Evolutionary conservation across 2,888 invertebrate genomes (phyloP).

Genomic region (Agrochola circellaris): DNA sequence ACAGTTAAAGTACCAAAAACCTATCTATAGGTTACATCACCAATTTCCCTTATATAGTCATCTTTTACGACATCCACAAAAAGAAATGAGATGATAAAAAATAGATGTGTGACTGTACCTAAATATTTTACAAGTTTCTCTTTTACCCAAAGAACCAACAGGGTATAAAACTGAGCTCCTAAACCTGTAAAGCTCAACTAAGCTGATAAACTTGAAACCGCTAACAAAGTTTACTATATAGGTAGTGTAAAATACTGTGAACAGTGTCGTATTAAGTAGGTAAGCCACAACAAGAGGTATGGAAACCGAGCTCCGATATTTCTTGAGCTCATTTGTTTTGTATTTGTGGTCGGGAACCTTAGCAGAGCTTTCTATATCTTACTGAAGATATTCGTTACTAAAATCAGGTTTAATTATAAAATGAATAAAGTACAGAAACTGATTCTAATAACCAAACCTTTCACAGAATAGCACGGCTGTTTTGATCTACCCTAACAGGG

Average conservation of each 20-base stretch:
- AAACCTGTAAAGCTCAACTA: constrained; percentile 31
- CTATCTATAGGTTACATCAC: not conserved
- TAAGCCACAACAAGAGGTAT: constrained; percentile 11
- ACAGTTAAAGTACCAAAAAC: not conserved
- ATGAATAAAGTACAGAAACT: not conserved
- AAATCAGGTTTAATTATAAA: not conserved
- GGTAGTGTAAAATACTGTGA: constrained; percentile 8
- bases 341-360: not conserved
- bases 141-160: constrained; percentile 15
- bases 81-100: constrained; percentile 30
- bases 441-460: not conserved
- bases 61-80: constrained; percentile 40
- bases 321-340: constrained; percentile 13
- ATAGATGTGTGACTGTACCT: constrained; percentile 6
- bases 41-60: not conserved
- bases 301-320: constrained; percentile 5
- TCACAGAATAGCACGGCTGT: too few species aligned
- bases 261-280: constrained; percentile 2
- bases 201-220: constrained; percentile 41
- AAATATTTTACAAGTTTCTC: constrained; percentile 40
- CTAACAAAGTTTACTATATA: constrained; percentile 28
- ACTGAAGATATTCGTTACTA: too few species aligned
- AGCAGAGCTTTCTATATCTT: not conserved
- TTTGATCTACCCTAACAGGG: too few species aligned
- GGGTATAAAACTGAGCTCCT: constrained; percentile 27